phyloP scores from a whole-genome alignment of 2,113 vertebrate genomes.

The Charadrius vociferus region DNA sequence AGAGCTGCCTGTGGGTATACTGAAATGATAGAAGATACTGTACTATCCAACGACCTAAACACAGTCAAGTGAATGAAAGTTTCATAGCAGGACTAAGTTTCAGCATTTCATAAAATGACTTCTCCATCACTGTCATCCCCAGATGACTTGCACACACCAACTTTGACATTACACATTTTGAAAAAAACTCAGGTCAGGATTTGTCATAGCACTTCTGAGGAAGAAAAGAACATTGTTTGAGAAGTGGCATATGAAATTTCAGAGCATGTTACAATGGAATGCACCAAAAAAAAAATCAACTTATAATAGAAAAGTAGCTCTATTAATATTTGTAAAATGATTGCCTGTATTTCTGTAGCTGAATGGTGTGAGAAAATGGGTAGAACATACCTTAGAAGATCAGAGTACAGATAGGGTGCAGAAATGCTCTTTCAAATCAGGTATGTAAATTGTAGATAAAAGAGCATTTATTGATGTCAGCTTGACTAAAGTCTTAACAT shows the following conservation, averaged over 20 bases:
- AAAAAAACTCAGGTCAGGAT: not conserved
- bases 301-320: not conserved
- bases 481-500: not conserved
- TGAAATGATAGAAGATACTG: not conserved
- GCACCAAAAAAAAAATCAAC: not conserved
- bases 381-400: not conserved
- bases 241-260: not conserved
- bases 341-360: not conserved
- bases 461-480: not conserved
- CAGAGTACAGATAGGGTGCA: not conserved
- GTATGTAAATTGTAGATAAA: not conserved
- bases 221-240: not conserved
- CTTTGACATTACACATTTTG: not conserved
- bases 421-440: not conserved
- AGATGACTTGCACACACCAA: not conserved
- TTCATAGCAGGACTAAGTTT: not conserved
- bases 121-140: not conserved
- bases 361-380: not conserved
- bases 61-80: not conserved
- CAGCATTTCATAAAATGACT: not conserved
- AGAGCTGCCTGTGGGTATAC: not conserved
- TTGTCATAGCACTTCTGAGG: not conserved
- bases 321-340: not conserved
- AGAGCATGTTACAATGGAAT: not conserved
- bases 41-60: not conserved